phyloP scores from a whole-genome alignment of 1,140 invertebrate genomes.

The Drosophila bocqueti region DNA sequence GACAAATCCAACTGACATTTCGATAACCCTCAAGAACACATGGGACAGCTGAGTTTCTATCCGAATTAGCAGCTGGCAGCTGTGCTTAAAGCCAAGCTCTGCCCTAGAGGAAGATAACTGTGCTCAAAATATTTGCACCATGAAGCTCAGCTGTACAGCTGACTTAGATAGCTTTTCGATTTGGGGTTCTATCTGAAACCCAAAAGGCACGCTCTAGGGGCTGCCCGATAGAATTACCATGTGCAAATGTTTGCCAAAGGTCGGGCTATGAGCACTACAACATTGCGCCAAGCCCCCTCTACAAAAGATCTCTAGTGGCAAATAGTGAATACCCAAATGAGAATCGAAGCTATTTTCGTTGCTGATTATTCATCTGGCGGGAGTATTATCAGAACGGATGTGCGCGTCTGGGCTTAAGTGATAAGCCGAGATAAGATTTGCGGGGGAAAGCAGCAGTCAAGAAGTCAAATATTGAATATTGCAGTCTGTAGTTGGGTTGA shows the following conservation, averaged over 20 bases:
- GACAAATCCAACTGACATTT: slow-evolving; percentile 37
- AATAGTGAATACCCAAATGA: not conserved
- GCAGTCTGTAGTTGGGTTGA: slow-evolving; percentile 3
- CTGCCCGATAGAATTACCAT: slow-evolving; percentile 4
- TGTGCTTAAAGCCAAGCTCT: slow-evolving; percentile 23
- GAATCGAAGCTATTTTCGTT: not conserved
- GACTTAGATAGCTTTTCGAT: slow-evolving; percentile 19
- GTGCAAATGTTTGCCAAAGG: slow-evolving; percentile 16
- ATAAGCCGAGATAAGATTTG: slow-evolving; percentile 40
- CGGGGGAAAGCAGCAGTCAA: not conserved
- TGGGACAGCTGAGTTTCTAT: slow-evolving; percentile 27
- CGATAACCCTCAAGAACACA: slow-evolving; percentile 11
- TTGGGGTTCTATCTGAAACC: slow-evolving; percentile 1
- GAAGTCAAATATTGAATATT: slow-evolving; percentile 12
- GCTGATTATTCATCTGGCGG: slow-evolving; percentile 6
- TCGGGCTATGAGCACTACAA: not conserved
- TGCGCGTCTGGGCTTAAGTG: slow-evolving; percentile 19
- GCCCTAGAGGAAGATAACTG: slow-evolving; percentile 27
- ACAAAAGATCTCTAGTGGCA: slow-evolving; percentile 3
- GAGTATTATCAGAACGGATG: slow-evolving; percentile 31
- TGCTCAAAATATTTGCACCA: slow-evolving; percentile 17
- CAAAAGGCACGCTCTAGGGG: slow-evolving; percentile 25
- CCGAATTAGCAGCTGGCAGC: slow-evolving; percentile 32
- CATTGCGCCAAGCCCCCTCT: slow-evolving; percentile 1
- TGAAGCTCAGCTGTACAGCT: slow-evolving; percentile 16